phyloP scores from a whole-genome alignment of 2,797 vertebrate genomes.

The Lophotriccus pileatus region DNA sequence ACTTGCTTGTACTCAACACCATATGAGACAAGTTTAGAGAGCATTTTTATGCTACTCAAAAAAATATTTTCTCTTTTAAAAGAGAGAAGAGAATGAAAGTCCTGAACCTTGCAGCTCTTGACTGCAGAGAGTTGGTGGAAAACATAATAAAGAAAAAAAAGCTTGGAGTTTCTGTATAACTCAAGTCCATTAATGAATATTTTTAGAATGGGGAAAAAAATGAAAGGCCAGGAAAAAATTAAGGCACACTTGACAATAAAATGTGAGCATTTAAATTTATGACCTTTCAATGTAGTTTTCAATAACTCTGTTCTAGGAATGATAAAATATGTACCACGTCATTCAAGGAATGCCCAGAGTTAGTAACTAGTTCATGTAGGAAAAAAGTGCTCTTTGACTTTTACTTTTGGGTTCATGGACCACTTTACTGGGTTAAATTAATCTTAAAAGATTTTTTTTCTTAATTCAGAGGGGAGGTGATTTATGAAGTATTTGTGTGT shows the following conservation, averaged over 20 bases:
- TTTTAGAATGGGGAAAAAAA: background rate
- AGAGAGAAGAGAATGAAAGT: background rate
- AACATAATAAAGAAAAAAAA: background rate
- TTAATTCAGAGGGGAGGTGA: background rate
- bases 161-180: background rate
- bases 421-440: background rate
- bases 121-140: background rate
- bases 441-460: background rate
- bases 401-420: background rate
- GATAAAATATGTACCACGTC: background rate
- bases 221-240: background rate
- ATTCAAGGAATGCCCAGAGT: background rate
- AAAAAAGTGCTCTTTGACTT: background rate
- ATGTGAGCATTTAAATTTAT: background rate
- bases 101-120: background rate
- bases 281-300: background rate
- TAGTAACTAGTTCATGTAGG: background rate
- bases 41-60: background rate
- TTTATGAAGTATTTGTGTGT: background rate
- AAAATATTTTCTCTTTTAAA: background rate
- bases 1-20: background rate
- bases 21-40: background rate
- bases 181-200: background rate
- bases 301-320: background rate
- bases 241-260: background rate